These are phyloP conservation scores for Halichoeres trimaculatus DNA, from an alignment of 2,113 vertebrate genomes.

Conservation along the genomic window DNA sequence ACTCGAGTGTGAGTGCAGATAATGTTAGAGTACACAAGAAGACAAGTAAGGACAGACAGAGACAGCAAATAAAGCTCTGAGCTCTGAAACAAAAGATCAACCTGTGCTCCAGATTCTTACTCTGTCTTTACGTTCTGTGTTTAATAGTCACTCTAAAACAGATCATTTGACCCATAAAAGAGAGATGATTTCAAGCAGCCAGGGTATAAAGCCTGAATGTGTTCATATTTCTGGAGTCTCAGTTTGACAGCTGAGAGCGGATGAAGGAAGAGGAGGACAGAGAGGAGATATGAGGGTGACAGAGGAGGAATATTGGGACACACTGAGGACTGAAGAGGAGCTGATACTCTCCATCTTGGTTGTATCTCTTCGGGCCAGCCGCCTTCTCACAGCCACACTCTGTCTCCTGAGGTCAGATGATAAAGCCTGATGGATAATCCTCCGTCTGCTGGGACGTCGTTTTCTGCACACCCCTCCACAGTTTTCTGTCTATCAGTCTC, in stretches of 20 bases:
- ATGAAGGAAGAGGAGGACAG: not conserved
- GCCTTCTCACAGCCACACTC: slow-evolving; percentile 22
- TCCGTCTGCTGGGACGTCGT: slow-evolving; percentile 13
- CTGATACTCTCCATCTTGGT: slow-evolving; percentile 5
- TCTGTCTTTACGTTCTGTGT: too few species aligned
- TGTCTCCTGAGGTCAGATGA: slow-evolving; percentile 45
- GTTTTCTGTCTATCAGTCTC: slow-evolving; percentile 3
- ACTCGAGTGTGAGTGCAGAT: slow-evolving; percentile 1
- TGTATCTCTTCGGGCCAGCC: slow-evolving; percentile 36
- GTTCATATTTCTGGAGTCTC: too few species aligned
- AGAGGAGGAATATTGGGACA: slow-evolving; percentile 1
- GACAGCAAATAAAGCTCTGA: not conserved
- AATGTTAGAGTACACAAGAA: not conserved
- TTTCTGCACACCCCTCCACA: slow-evolving; percentile 9
- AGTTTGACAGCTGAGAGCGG: not conserved
- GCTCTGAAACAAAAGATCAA: not conserved
- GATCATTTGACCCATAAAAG: too few species aligned
- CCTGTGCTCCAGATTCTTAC: not conserved
- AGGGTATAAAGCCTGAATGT: too few species aligned
- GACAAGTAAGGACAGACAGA: not conserved
- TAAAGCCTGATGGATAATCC: slow-evolving; percentile 35
- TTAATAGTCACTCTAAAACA: too few species aligned
- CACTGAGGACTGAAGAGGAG: not conserved
- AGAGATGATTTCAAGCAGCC: too few species aligned
- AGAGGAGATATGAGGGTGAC: slow-evolving; percentile 1